Percentiles rank a stretch among this genome's conserved stretches.
Conservation (phyloP, 2,888 invertebrate species). For the Ophioninae sp. region DNA sequence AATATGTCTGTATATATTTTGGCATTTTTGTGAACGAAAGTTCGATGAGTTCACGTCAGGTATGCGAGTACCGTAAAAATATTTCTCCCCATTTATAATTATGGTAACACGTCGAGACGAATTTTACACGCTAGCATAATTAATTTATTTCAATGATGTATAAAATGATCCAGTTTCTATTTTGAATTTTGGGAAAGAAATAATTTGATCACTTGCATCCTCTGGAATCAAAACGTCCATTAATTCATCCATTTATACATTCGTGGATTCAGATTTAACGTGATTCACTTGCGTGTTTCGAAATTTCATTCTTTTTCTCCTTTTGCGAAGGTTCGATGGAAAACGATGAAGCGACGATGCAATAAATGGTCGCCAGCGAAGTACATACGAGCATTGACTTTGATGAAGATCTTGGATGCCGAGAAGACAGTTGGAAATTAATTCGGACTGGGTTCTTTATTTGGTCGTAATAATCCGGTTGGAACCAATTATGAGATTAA, state of each 20-base stretch:
- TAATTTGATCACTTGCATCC: no score
- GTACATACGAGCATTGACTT: no score
- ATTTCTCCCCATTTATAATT: neutral
- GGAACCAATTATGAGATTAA: neutral
- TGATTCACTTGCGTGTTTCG: no score
- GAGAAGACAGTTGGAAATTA: neutral
- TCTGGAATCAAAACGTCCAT: no score
- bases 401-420: neutral
- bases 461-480: neutral
- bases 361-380: neutral
- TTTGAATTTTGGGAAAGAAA: no score
- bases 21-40: slow-evolving; percentile 23
- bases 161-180: neutral
- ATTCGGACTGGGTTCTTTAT: neutral
- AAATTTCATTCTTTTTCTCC: no score
- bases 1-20: slow-evolving; percentile 5
- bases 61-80: neutral
- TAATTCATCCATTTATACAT: no score
- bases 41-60: slow-evolving; percentile 19
- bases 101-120: neutral
- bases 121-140: neutral
- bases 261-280: no score
- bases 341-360: neutral
- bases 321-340: neutral
- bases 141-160: neutral